These are phyloP conservation scores for Sminthurides aquaticus DNA, from an alignment of 2,888 invertebrate genomes.

Conservation along the genomic window DNA sequence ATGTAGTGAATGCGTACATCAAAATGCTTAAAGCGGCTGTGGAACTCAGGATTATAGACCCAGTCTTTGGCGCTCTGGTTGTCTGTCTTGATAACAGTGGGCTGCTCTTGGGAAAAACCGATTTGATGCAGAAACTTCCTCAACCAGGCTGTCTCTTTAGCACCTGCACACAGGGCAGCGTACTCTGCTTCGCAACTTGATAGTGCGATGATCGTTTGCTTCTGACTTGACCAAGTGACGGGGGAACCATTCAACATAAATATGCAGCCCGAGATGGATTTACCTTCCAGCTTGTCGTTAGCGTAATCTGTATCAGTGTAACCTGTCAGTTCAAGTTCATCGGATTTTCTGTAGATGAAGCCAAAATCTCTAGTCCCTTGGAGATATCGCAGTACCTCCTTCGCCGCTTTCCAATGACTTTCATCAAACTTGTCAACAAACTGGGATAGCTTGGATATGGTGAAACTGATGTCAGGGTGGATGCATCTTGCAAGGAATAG, in stretches of 20 bases:
- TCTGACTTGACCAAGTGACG: slow-evolving; percentile 30
- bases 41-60: slow-evolving; percentile 35
- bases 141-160: slow-evolving; percentile 30
- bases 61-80: slow-evolving; percentile 35
- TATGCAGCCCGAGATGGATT: slow-evolving; percentile 28
- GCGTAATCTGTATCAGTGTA: slow-evolving; percentile 37
- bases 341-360: neutral
- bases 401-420: slow-evolving; percentile 32
- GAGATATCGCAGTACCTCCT: slow-evolving; percentile 30
- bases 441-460: slow-evolving; percentile 23
- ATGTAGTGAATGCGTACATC: slow-evolving; percentile 32
- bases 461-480: slow-evolving; percentile 35
- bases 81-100: slow-evolving; percentile 19
- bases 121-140: slow-evolving; percentile 27
- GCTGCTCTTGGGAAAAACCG: neutral
- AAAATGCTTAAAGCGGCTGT: slow-evolving; percentile 40
- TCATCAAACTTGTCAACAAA: slow-evolving; percentile 29
- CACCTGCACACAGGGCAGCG: slow-evolving; percentile 28
- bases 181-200: slow-evolving; percentile 37
- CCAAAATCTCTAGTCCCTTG: slow-evolving; percentile 18
- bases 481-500: slow-evolving; percentile 34
- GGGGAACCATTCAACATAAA: slow-evolving; percentile 18
- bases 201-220: slow-evolving; percentile 30
- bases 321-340: slow-evolving; percentile 12
- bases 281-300: slow-evolving; percentile 23